These are phyloP conservation scores for Ailurus styani DNA, from an alignment of 2,113 vertebrate genomes.

Conservation along the genomic window DNA sequence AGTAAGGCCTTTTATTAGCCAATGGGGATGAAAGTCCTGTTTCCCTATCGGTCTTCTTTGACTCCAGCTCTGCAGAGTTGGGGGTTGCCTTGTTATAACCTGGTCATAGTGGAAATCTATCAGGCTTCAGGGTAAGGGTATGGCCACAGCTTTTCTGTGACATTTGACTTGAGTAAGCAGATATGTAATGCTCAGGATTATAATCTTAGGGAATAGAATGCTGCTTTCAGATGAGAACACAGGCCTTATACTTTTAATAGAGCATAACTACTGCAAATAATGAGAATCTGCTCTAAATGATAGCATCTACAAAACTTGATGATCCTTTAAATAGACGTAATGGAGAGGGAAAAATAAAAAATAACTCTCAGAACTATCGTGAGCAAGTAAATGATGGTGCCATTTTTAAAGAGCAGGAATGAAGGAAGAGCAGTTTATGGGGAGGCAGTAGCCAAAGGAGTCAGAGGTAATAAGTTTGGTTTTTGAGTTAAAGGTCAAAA, in stretches of 20 bases:
- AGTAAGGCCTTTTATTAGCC: background rate
- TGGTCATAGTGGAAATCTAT: background rate
- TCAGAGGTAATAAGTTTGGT: background rate
- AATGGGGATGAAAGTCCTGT: background rate
- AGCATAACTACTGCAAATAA: background rate
- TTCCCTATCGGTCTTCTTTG: background rate
- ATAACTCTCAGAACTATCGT: background rate
- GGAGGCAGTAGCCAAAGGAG: background rate
- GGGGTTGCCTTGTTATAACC: background rate
- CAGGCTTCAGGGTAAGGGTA: background rate
- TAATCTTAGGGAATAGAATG: background rate
- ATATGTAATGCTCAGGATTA: background rate
- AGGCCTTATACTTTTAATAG: background rate
- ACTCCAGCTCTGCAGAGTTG: background rate
- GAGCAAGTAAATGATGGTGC: background rate
- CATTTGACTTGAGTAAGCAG: background rate
- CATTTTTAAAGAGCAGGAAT: background rate
- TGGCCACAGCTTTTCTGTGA: background rate
- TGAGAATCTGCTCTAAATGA: background rate
- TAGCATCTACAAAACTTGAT: background rate
- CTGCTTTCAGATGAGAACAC: background rate
- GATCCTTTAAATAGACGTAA: background rate
- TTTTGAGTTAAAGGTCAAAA: background rate
- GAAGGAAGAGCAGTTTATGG: background rate
- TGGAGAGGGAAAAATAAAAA: background rate